Conservation (phyloP, 2,113 vertebrate species). For the Crotalus helleri region DNA sequence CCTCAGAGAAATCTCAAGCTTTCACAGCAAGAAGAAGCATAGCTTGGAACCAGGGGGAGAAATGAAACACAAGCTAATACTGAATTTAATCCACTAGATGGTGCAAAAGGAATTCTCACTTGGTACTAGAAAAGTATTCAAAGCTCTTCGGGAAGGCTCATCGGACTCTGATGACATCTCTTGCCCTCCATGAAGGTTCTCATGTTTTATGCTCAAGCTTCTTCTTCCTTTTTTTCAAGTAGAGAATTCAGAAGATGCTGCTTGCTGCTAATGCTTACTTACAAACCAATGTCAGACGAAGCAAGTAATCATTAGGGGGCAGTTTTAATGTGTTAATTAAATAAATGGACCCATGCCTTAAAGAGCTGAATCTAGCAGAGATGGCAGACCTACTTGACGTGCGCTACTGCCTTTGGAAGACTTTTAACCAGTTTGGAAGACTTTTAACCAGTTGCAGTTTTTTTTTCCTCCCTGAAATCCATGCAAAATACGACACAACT, state of each 20-base stretch:
- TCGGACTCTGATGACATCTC: neutral
- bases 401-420: neutral
- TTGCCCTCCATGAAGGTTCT: neutral
- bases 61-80: neutral
- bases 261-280: neutral
- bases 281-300: neutral
- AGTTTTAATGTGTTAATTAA: neutral
- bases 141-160: no score
- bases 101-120: constrained; percentile 53
- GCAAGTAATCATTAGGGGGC: neutral
- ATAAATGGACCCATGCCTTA: neutral
- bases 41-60: neutral
- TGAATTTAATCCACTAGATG: constrained; percentile 54
- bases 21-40: neutral
- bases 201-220: neutral
- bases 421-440: neutral
- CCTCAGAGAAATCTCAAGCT: neutral
- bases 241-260: neutral
- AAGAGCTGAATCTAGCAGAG: neutral
- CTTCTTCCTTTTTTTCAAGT: neutral
- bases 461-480: neutral
- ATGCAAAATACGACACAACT: neutral
- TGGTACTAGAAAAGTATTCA: neutral
- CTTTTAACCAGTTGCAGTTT: neutral
- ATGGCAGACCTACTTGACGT: neutral